Evolutionary conservation across 2,797 vertebrate species (phyloP), one percentile per base, ranked within the genome.

Genomic region (Sebastolobus alascanus): DNA sequence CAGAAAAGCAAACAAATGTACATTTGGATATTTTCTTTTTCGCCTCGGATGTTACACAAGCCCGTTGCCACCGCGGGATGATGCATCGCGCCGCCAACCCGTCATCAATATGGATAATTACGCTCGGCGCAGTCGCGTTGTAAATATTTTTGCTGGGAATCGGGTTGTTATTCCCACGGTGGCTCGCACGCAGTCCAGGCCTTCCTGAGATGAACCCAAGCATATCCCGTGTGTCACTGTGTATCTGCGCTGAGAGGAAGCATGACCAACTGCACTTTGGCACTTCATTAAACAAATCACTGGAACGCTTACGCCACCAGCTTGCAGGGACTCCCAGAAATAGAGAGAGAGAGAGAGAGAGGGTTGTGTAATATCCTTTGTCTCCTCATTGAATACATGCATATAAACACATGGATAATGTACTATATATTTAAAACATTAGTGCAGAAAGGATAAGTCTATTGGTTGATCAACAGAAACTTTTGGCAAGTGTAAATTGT

Each of bases 201-300:
- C 87, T 87, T 93, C 81, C 87, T 90, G 90, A 90, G 93, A 94
- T 94, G 95, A 94, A 95, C 91, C 93, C 93, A 87, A 91, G 90
- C 89, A 77, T 94, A 68, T 89, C 88, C 72, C 73, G 59, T 37
- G 73, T 89, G 93, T 95, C 92, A 91, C 89, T 94, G 93, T 86
- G 90, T 94, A 94, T 94, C 95, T 95, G 91, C 89, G 85, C 80
- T 79, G 72, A 94, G 90, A 93, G 94, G 94, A 94, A 77, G 83
- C 88, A 92, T 83, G 93, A 90, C 81, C 94, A 82, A 70, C 91
- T 93, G 89, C 90, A 88, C 88, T 86, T 80, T 84, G 90, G 91
- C 93, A 94, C 93, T 91, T 94, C 92, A 90, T 92, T 92, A 88
- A 91, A 87, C 84, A 90, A 86, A 87, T 71, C 84, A 71, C 52